Evolutionary conservation across 2,113 vertebrate genomes (phyloP).

Genomic region (Okapia johnstoni): DNA sequence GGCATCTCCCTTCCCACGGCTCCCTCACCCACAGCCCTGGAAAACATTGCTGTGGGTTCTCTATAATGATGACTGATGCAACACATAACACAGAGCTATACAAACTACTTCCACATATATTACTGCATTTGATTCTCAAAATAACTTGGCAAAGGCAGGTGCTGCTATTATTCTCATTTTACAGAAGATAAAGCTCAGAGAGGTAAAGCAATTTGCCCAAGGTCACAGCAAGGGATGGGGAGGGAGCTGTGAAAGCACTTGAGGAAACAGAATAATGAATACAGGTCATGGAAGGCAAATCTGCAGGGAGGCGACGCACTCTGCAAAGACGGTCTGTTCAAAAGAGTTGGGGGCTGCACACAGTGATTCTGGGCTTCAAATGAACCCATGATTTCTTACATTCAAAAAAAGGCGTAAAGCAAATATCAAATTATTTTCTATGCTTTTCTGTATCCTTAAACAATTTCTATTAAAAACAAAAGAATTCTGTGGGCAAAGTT

Average conservation of each 20-base stretch:
- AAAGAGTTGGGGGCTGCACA: not conserved
- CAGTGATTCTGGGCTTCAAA: not conserved
- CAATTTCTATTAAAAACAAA: slow-evolving; percentile 6
- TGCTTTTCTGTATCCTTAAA: not conserved
- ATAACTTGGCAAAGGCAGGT: slow-evolving; percentile 3
- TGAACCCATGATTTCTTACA: not conserved
- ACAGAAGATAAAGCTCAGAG: slow-evolving; percentile 19
- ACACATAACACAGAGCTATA: not conserved
- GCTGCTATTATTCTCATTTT: slow-evolving; percentile 29
- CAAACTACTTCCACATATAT: not conserved
- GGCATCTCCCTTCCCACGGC: too few species aligned
- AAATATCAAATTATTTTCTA: not conserved
- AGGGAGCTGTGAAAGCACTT: not conserved
- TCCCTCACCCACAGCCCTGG: not conserved
- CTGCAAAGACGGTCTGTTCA: not conserved
- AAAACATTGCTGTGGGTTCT: not conserved
- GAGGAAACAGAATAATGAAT: slow-evolving; percentile 27
- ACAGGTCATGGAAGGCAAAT: not conserved
- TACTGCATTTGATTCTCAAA: slow-evolving; percentile 28
- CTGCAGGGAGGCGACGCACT: not conserved
- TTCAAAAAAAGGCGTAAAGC: not conserved
- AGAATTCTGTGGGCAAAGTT: not conserved
- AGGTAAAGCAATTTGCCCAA: slow-evolving; percentile 28
- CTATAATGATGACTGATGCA: not conserved
- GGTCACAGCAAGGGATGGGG: slow-evolving; percentile 1